These are phyloP conservation scores for Magallana gigas DNA, from an alignment of 1,140 invertebrate species.

Conservation along the genomic window DNA sequence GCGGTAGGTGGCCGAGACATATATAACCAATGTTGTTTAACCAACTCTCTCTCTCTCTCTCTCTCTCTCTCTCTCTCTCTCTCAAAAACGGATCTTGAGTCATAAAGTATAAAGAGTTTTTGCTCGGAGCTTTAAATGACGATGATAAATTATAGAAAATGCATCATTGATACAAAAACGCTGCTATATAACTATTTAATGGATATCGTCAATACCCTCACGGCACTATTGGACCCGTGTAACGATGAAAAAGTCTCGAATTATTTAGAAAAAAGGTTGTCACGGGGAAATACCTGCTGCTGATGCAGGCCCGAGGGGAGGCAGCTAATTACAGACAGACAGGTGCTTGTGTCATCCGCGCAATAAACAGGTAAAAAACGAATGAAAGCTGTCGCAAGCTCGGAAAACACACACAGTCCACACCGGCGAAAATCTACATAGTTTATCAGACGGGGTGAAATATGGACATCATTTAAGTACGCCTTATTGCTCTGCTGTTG, in stretches of 20 bases:
- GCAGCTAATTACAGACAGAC: slow-evolving; percentile 26
- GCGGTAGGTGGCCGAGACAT: slow-evolving; percentile 11
- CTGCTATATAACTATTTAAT: background rate
- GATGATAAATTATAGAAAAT: slow-evolving; percentile 39
- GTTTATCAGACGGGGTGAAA: slow-evolving; percentile 16
- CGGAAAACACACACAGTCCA: slow-evolving; percentile 4
- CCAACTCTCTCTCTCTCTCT: background rate
- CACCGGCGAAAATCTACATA: background rate
- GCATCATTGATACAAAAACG: slow-evolving; percentile 36
- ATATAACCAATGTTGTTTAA: background rate
- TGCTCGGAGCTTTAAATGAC: slow-evolving; percentile 24
- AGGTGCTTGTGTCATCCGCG: slow-evolving; percentile 30
- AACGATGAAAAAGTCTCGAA: background rate
- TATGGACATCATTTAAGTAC: slow-evolving; percentile 10
- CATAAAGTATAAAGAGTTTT: slow-evolving; percentile 19
- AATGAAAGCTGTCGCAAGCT: slow-evolving; percentile 17
- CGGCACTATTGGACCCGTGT: slow-evolving; percentile 20
- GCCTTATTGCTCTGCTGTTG: background rate
- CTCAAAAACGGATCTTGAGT: background rate
- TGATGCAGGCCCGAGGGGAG: slow-evolving; percentile 16
- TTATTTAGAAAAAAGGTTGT: slow-evolving; percentile 23
- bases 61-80: slow-evolving; percentile 26
- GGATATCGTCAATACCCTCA: slow-evolving; percentile 24
- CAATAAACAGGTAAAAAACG: slow-evolving; percentile 33
- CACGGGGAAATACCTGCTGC: slow-evolving; percentile 24